Base-by-base conservation (phyloP, 1,140 invertebrate species). In the Rhyacophila brunnea region DNA sequence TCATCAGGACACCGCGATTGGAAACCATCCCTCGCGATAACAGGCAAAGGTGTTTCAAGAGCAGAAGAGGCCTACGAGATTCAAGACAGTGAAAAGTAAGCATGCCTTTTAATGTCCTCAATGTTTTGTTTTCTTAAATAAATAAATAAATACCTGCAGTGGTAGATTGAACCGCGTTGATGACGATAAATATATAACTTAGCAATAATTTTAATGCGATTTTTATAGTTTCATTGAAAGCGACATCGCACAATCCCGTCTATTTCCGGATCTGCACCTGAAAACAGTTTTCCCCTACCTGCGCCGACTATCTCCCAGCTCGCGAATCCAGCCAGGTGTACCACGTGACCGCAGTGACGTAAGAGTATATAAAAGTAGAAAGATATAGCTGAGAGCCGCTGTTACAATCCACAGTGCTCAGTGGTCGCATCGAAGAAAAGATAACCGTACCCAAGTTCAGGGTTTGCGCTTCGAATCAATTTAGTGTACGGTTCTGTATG, bases 271-370 rank as follows among this genome's bases (percentile, higher is more conserved):
- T 28, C 9, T 28, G 23, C 23, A 28, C 23, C 23, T 28, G 36
- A 35, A 32, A 47, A 19, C 2, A 14, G 44, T 20, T 11, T 48
- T 32, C 34, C 9, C 18, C 36, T 35, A 18, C 45, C 53, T 15
- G 32, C 13, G 4, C 23, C 40, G 10, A 11, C 18, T 20, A 35
- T 48, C 46, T 32, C 46, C 46, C 28, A 9, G 9, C 32, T 20
- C 17, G 1, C 44, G 20, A 47, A 18, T 15, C 40, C 4, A 42
- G 42, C 14, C 5, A 9, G n/a, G n/a, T n/a, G 14, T 44, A 38
- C 43, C 59, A 60, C 53, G 53, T 62, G 52, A 17, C 42, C 10
- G 23, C 44, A 15, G 60, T 62, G 60, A 62, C 60, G 60, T 62
- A 62, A 62, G 49, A 19, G 48, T 57, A 62, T 62, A 62, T 53